Conservation (phyloP, 2,113 vertebrate species). For the Semnornis frantzii region DNA sequence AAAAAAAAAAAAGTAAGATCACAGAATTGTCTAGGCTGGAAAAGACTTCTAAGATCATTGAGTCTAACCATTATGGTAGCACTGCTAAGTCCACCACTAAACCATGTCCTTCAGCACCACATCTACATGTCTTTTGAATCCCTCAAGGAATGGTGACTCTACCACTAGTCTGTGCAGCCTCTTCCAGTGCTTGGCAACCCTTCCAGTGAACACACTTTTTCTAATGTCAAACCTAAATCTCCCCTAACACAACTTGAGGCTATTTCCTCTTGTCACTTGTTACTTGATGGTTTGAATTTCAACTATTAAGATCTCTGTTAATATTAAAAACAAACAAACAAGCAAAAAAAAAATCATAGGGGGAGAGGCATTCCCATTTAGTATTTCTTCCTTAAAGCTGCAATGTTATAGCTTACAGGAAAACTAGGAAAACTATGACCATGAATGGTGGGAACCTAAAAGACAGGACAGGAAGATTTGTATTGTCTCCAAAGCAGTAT, state of each 20-base stretch:
- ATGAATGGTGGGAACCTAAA: constrained; percentile 3
- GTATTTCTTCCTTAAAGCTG: neutral
- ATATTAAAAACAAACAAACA: neutral
- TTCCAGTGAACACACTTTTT: neutral
- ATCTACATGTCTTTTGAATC: neutral
- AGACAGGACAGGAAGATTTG: constrained; percentile 20
- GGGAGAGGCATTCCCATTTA: neutral
- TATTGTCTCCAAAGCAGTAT: constrained; percentile 9
- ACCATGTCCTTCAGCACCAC: neutral
- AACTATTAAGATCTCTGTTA: neutral
- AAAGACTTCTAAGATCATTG: neutral
- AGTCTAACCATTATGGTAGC: neutral
- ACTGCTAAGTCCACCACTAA: neutral
- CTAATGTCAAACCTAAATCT: neutral
- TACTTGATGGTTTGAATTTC: neutral
- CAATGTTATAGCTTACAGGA: neutral
- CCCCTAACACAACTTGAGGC: neutral
- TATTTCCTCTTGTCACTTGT: neutral
- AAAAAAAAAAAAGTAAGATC: neutral
- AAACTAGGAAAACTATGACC: neutral
- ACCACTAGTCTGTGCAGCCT: neutral
- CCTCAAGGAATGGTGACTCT: neutral
- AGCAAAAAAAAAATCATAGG: neutral
- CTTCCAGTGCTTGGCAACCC: neutral
- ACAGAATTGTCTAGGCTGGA: neutral